phyloP scores from a whole-genome alignment of 2,797 vertebrate species.

The Enteromius afrohamiltoni region DNA sequence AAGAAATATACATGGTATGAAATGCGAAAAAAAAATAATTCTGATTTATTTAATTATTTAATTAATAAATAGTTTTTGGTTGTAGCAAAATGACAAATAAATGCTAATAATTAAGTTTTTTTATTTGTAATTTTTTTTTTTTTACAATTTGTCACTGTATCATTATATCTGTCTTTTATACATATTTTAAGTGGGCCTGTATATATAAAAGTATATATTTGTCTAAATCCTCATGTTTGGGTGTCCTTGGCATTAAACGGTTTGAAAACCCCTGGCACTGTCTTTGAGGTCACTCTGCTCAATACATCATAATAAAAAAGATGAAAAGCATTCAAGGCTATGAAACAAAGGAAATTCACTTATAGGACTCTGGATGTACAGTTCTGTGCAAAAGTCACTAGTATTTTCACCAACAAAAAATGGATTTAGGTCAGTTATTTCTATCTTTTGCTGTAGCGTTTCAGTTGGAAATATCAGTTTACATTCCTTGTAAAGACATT shows the following conservation, averaged over 20 bases:
- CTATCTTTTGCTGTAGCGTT: no score
- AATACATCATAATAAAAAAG: not conserved
- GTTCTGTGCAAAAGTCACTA: no score
- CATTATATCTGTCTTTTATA: not conserved
- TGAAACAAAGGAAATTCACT: not conserved
- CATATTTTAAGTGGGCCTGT: not conserved
- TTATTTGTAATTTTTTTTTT: not conserved
- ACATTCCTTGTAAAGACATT: no score
- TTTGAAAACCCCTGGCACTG: not conserved
- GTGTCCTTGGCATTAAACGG: not conserved
- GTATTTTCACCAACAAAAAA: no score
- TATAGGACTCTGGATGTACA: not conserved
- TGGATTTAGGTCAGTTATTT: no score
- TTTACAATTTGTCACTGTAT: not conserved
- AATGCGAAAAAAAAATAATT: not conserved
- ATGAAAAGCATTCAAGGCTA: not conserved
- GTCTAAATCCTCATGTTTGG: not conserved
- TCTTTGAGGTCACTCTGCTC: not conserved
- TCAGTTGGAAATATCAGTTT: no score
- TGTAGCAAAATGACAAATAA: not conserved
- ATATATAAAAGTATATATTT: not conserved
- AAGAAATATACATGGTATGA: not conserved
- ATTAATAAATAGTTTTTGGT: not conserved
- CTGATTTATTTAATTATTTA: no score
- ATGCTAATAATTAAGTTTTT: not conserved